Conservation (phyloP, 2,113 vertebrate species). For the Theristicus caerulescens region DNA sequence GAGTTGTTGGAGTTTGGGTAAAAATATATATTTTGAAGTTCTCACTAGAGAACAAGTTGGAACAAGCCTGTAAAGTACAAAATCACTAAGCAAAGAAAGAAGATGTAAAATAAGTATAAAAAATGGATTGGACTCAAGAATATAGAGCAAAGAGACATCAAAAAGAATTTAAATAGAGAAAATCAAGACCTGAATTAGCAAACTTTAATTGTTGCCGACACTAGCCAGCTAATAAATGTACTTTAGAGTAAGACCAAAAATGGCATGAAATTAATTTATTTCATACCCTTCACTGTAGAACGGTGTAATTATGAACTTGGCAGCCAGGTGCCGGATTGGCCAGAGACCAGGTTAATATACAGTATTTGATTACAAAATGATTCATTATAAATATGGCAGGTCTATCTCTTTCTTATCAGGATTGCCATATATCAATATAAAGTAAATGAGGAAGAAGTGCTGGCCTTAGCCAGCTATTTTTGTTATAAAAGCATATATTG, state of each 20-base stretch:
- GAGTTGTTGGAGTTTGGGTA: slow-evolving; percentile 7
- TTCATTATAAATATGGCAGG: slow-evolving; percentile 52
- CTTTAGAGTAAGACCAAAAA: slow-evolving; percentile 9
- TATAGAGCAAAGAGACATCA: background rate
- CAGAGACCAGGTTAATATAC: slow-evolving; percentile 37
- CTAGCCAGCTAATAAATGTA: background rate
- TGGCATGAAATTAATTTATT: slow-evolving; percentile 36
- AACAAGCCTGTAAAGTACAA: background rate
- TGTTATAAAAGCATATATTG: slow-evolving; percentile 14
- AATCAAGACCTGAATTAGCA: slow-evolving; percentile 7
- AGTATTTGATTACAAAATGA: slow-evolving; percentile 55
- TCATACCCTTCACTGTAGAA: slow-evolving; percentile 36
- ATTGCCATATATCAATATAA: slow-evolving; percentile 45
- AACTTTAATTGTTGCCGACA: background rate
- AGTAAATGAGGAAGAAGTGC: slow-evolving; percentile 57
- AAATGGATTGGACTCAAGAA: background rate
- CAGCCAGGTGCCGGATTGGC: slow-evolving; percentile 23
- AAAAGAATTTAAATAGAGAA: background rate
- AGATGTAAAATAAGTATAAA: background rate
- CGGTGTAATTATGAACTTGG: slow-evolving; percentile 35
- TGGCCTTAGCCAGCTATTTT: slow-evolving; percentile 30
- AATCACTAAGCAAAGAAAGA: slow-evolving; percentile 4
- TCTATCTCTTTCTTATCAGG: slow-evolving; percentile 41
- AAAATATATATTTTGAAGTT: slow-evolving; percentile 41
- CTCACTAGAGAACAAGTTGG: slow-evolving; percentile 12